Base-by-base conservation (phyloP, 2,888 invertebrate genomes). In the Anarsia innoxiella region DNA sequence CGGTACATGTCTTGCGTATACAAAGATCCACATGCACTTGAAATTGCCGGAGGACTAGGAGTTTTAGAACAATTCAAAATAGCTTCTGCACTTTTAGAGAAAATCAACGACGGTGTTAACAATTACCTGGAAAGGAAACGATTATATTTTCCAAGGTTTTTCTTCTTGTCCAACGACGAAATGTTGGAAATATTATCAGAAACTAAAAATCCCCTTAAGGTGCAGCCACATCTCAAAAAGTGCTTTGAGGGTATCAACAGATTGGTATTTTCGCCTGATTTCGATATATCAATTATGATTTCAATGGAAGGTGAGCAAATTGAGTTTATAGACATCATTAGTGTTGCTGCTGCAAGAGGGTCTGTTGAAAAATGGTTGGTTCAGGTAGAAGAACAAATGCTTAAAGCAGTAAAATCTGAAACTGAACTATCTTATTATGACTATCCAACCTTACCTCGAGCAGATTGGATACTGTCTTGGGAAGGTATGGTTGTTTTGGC, bases 81-180 rank as follows among this genome's bases (percentile, higher is more conserved):
- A 33, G 91, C 93, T 19, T 88, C 89, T 37, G 86, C 75, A 27
- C 76, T 93, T 33, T 77, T 95, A 50, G 94, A 95, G 49, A 90
- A 88, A 72, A 93, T 95, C 39, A 93, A 93, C 62, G 91, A 93
- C 40, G 94, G 95, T 2, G 91, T 95, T 0, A 90, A 92, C 49
- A 88, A 89, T 51, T 95, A 95, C 65, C 80, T 95, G 43, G 94
- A 95, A 75, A 93, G 91, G 74, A 95, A 95, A 68, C 78, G 95
- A 47, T 75, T 95, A 6, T 94, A 87, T 68, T 95, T 95, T 64
- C 91, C 94, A 26, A 87, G 95, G 66, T 95, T 96, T 66, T 96
- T 95, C 86, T 96, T 96, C 63, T 82, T 96, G 40, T 95, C 95
- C 3, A 95, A 96, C 66, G 94, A 95, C 58, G 95, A 96, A 74